phyloP scores from a whole-genome alignment of 2,113 vertebrate genomes.

The Psephotus haematonotus region DNA sequence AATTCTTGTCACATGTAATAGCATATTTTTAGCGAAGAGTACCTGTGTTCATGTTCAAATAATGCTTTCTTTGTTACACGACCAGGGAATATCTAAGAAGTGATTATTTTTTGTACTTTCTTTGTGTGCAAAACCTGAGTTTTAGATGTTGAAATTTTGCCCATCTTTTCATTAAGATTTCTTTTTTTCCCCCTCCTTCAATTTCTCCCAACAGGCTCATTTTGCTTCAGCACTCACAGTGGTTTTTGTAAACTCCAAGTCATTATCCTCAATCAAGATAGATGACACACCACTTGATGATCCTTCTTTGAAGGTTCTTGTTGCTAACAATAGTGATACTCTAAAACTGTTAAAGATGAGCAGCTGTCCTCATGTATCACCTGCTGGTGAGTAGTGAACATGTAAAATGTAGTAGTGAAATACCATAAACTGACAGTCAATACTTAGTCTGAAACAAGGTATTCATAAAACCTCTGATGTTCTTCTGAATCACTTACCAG shows the following conservation, averaged over 20 bases:
- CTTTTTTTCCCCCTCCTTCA: not conserved
- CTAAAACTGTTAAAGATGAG: conserved; percentile 84
- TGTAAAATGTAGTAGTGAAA: not conserved
- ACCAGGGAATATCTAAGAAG: not conserved
- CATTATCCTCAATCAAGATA: conserved; percentile 82
- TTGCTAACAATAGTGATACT: conserved; percentile 84
- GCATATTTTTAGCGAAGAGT: not conserved
- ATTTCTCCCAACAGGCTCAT: conserved; percentile 73
- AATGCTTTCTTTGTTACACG: not conserved
- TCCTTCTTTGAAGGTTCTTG: conserved; percentile 85
- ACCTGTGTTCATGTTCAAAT: not conserved
- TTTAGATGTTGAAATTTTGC: not conserved
- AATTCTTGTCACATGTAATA: not conserved
- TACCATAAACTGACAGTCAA: not conserved
- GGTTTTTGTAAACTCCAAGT: conserved; percentile 86
- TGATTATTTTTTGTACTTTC: not conserved
- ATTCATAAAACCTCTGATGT: not conserved
- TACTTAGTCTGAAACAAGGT: not conserved
- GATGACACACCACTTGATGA: conserved; percentile 85
- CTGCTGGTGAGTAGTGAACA: conserved; percentile 75
- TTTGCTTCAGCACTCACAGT: conserved; percentile 84
- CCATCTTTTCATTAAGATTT: not conserved
- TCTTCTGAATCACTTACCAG: not conserved
- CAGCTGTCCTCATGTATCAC: conserved; percentile 85
- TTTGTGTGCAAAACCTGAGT: accelerated